Conservation (phyloP, 2,113 vertebrate genomes). For the Anhinga rufa region DNA sequence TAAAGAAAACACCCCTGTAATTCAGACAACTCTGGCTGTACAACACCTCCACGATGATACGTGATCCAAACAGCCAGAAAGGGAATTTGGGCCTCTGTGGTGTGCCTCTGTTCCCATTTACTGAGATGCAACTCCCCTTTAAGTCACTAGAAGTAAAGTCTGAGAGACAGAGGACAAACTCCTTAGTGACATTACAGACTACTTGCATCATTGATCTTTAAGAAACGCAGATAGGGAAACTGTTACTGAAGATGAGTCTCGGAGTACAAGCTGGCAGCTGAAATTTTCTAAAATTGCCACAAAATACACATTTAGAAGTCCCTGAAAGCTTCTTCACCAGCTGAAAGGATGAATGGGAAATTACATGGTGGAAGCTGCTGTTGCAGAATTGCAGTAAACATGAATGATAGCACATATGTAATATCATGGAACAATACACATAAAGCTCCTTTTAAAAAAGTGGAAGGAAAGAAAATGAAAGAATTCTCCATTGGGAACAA, state of each 20-base stretch:
- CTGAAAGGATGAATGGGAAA: background rate
- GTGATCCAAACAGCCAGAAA: background rate
- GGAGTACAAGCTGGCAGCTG: background rate
- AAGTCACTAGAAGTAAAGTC: background rate
- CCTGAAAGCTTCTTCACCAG: background rate
- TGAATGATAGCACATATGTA: background rate
- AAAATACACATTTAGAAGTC: background rate
- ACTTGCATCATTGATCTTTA: background rate
- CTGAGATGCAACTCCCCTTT: background rate
- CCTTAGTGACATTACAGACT: background rate
- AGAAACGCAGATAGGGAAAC: background rate
- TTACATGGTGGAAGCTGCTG: background rate
- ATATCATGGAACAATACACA: background rate
- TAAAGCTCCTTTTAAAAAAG: background rate
- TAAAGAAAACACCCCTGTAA: background rate
- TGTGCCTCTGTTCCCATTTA: background rate
- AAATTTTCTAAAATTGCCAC: background rate
- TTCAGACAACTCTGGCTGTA: background rate
- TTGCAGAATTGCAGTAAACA: background rate
- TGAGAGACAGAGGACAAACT: background rate
- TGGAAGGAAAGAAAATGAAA: background rate
- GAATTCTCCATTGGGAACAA: background rate
- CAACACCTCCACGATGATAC: background rate
- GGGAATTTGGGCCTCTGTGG: background rate
- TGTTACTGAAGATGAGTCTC: background rate